These are phyloP conservation scores for Eupithecia dodoneata DNA, from an alignment of 2,888 invertebrate genomes.

Conservation along the genomic window DNA sequence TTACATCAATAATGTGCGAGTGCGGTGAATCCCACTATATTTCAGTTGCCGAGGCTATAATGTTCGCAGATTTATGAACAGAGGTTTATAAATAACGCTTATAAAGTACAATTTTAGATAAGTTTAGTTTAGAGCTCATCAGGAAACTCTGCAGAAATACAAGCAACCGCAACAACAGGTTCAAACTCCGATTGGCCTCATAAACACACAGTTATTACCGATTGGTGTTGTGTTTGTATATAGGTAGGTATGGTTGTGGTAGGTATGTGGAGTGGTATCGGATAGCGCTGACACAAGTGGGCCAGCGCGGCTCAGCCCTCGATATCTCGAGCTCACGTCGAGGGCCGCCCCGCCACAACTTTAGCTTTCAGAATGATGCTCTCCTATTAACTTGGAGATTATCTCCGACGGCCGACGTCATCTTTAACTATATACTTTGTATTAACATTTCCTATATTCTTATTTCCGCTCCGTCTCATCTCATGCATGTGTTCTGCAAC, in stretches of 20 bases:
- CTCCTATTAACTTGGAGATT: background rate
- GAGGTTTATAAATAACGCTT: too few relatives aligned
- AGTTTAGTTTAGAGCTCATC: background rate
- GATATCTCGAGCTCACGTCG: conserved; percentile 3
- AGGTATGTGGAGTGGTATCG: background rate
- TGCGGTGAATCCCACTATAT: background rate
- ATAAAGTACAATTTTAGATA: background rate
- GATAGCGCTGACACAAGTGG: background rate
- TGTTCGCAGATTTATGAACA: background rate
- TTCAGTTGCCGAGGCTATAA: background rate
- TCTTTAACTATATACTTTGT: background rate
- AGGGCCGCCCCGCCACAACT: background rate
- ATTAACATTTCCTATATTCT: background rate
- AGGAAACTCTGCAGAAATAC: background rate
- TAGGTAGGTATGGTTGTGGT: too few relatives aligned
- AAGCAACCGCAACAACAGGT: background rate
- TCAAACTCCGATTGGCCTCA: conserved; percentile 4
- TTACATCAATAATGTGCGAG: background rate
- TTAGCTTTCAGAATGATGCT: background rate
- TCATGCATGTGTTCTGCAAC: background rate
- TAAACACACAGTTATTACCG: background rate
- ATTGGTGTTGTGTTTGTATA: too few relatives aligned
- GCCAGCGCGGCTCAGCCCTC: background rate
- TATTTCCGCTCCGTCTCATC: background rate
- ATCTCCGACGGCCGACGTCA: background rate